These are phyloP conservation scores for Excalfactoria chinensis DNA, from an alignment of 2,113 vertebrate species.

Conservation along the genomic window DNA sequence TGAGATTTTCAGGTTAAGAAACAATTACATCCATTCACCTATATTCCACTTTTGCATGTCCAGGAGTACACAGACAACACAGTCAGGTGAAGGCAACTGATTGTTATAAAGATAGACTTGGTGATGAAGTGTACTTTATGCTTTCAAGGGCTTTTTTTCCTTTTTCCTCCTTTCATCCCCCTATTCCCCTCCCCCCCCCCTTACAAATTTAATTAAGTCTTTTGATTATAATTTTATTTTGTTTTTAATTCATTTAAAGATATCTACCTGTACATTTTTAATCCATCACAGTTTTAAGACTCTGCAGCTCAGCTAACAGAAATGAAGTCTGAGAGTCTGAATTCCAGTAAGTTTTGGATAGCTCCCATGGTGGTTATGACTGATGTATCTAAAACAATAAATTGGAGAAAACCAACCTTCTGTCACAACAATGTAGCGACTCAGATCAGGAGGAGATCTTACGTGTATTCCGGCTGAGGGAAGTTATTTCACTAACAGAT, in stretches of 20 bases:
- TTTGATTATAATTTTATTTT: not conserved
- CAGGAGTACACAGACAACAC: not conserved
- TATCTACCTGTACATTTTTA: not conserved
- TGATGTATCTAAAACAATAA: not conserved
- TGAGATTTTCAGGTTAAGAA: not conserved
- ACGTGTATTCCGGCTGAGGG: not conserved
- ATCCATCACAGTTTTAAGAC: not conserved
- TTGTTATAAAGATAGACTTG: not conserved
- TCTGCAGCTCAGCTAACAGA: not conserved
- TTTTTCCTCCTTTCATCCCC: not conserved
- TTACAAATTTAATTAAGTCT: not conserved
- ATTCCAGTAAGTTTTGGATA: not conserved
- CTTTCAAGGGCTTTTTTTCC: not conserved
- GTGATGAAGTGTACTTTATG: not conserved
- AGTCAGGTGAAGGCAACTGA: not conserved
- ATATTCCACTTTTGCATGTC: rapidly evolving
- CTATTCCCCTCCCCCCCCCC: no score
- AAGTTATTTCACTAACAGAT: not conserved
- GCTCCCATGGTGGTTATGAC: not conserved
- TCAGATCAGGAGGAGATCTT: not conserved
- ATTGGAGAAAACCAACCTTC: not conserved
- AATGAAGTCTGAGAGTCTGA: not conserved
- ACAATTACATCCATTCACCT: not conserved
- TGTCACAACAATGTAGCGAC: not conserved
- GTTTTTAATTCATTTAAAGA: not conserved